Percentiles rank a stretch among this genome's conserved stretches.
Conservation (phyloP, 2,888 invertebrate genomes). For the Trissolcus japonicus region DNA sequence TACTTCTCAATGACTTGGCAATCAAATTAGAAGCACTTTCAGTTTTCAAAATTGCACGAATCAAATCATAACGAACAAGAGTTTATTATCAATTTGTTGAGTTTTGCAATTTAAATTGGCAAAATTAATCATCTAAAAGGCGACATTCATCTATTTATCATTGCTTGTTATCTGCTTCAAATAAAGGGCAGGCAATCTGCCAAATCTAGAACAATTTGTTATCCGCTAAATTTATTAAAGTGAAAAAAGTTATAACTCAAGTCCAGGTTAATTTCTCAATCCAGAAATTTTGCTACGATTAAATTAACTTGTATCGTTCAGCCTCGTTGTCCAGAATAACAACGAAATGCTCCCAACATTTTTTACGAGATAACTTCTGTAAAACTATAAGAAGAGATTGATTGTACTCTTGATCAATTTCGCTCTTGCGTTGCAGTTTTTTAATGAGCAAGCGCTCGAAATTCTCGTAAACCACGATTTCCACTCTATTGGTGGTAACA, state of each 20-base stretch:
- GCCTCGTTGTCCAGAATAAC: slow-evolving; percentile 1
- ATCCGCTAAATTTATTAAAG: slow-evolving; percentile 27
- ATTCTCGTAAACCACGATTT: too few species aligned
- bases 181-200: slow-evolving; percentile 33
- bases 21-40: too few species aligned
- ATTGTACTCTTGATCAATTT: slow-evolving; percentile 18
- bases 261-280: slow-evolving; percentile 25
- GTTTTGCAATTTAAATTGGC: background rate
- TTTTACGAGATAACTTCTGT: background rate
- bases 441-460: background rate
- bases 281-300: slow-evolving; percentile 22
- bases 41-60: too few species aligned
- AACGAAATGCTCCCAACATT: background rate
- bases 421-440: slow-evolving; percentile 12
- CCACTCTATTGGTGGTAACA: too few species aligned
- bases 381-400: slow-evolving; percentile 9
- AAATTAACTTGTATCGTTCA: slow-evolving; percentile 14
- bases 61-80: too few species aligned
- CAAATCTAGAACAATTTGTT: slow-evolving; percentile 26
- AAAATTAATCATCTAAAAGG: slow-evolving; percentile 9
- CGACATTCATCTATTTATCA: slow-evolving; percentile 24
- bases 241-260: slow-evolving; percentile 30
- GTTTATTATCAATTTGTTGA: too few species aligned
- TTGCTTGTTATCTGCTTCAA: slow-evolving; percentile 27
- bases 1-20: too few species aligned